These are phyloP conservation scores for Chelonia mydas DNA, from an alignment of 2,797 vertebrate genomes.

Conservation along the genomic window DNA sequence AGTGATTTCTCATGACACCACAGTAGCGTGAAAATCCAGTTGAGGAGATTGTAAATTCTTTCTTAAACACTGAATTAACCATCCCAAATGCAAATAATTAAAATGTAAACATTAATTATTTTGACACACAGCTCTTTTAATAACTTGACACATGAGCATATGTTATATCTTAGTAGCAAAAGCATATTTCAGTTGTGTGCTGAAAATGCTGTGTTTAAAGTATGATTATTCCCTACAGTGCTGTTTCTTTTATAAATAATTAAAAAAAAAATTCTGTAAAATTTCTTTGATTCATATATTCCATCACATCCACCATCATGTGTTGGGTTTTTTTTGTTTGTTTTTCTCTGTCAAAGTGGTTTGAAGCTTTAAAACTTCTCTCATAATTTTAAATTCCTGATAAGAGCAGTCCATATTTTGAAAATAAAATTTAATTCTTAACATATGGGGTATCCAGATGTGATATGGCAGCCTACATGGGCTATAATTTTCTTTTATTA, in stretches of 20 bases:
- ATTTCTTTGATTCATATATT: not conserved
- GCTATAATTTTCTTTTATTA: not conserved
- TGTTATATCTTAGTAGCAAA: not conserved
- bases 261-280: not conserved
- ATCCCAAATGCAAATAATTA: not conserved
- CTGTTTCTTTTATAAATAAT: not conserved
- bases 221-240: not conserved
- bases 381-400: not conserved
- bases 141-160: not conserved
- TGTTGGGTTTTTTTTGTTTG: too few relatives aligned
- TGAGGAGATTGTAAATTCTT: not conserved
- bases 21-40: not conserved
- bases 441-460: not conserved
- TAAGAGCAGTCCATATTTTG: not conserved
- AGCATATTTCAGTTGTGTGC: not conserved
- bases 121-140: not conserved
- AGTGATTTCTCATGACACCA: not conserved
- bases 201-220: not conserved
- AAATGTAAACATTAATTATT: not conserved
- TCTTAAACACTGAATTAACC: not conserved
- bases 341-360: not conserved
- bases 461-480: not conserved
- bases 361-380: not conserved
- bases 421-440: not conserved
- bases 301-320: not conserved